A percentile compares a stretch with the other conserved stretches of the same genome.
These are phyloP conservation scores for Ianthella basta DNA, from an alignment of 37 sponge, comb jelly and placozoan genomes.

Conservation along the genomic window DNA sequence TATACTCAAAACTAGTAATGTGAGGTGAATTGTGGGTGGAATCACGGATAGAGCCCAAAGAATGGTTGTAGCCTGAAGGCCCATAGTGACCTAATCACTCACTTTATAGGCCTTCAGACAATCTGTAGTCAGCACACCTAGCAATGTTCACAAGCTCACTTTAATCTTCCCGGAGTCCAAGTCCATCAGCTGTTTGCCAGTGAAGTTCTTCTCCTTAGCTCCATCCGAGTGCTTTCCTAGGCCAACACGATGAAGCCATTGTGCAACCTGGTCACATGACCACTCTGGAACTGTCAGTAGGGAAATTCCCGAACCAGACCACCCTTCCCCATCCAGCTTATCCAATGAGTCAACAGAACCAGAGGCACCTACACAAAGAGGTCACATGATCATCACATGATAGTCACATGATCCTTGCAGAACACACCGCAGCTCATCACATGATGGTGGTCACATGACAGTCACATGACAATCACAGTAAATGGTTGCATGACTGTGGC, in stretches of 20 bases:
- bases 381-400: background rate
- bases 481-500: too few species aligned
- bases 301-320: background rate
- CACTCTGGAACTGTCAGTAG: constrained; percentile 15
- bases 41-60: too few species aligned
- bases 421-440: too few species aligned
- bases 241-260: constrained; percentile 10
- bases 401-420: background rate
- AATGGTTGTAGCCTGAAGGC: too few species aligned
- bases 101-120: too few species aligned
- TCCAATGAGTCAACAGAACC: constrained; percentile 17
- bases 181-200: constrained; percentile 35
- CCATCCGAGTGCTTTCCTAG: background rate
- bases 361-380: background rate
- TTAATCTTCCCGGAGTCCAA: constrained; percentile 25
- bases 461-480: too few species aligned
- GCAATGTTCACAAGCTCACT: constrained; percentile 3
- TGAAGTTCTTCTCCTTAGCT: constrained; percentile 3
- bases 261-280: constrained; percentile 21
- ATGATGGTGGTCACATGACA: too few species aligned
- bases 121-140: too few species aligned
- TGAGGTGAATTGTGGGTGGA: too few species aligned
- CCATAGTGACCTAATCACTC: too few species aligned
- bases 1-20: too few species aligned
- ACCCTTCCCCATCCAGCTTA: background rate